Evolutionary conservation across 1,140 invertebrate species (phyloP).

Genomic region (Stegodyphus dumicola): DNA sequence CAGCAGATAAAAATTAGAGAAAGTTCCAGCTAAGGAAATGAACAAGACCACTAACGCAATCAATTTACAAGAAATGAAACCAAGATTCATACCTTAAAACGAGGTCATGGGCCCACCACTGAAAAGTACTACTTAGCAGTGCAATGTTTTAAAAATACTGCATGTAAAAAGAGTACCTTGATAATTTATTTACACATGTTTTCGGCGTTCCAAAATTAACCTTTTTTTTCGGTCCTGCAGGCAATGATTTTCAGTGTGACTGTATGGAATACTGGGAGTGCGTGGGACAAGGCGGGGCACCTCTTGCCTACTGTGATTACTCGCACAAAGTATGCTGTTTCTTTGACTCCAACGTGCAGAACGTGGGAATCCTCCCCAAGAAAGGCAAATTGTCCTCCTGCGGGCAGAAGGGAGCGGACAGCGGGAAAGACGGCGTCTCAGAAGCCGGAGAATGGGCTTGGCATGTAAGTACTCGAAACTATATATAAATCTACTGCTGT

Average conservation of each 20-base stretch:
- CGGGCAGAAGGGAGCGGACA: conserved; percentile 67
- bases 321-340: conserved; percentile 69
- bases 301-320: conserved; percentile 69
- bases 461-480: conserved; percentile 68
- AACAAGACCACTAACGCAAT: no score
- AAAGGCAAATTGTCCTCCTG: conserved; percentile 62
- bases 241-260: conserved; percentile 64
- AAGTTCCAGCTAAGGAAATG: no score
- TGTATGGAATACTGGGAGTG: conserved; percentile 71
- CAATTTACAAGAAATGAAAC: no score
- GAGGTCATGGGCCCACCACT: no score
- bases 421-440: conserved; percentile 66
- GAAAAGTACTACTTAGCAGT: no score
- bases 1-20: no score
- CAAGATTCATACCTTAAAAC: no score
- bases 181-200: no score
- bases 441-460: conserved; percentile 70
- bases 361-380: conserved; percentile 65
- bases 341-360: conserved; percentile 64
- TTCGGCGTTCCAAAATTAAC: no score
- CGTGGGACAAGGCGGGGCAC: conserved; percentile 67
- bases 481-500: no score
- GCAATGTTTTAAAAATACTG: no score
- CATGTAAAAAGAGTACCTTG: no score
- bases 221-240: not conserved